Percentiles rank a stretch among this genome's conserved stretches.
These are phyloP conservation scores for Eublepharis macularius DNA, from an alignment of 2,113 vertebrate genomes.

Conservation along the genomic window DNA sequence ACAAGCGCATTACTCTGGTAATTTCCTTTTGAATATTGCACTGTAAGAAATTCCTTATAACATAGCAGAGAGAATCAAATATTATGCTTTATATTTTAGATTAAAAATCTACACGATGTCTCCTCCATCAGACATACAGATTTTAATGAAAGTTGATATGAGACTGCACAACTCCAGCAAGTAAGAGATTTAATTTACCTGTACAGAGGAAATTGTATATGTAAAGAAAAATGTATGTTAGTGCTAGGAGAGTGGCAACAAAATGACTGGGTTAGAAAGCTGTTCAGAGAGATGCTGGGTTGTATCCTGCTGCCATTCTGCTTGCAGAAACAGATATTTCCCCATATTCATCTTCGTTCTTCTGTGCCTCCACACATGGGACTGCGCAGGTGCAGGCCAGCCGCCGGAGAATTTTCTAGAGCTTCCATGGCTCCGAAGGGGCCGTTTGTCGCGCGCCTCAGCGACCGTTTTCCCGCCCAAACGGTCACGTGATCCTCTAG, in stretches of 20 bases:
- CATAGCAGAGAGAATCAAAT: slow-evolving; percentile 34
- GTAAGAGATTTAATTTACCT: slow-evolving; percentile 69
- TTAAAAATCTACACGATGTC: slow-evolving; percentile 83
- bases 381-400: no score
- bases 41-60: slow-evolving; percentile 27
- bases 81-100: slow-evolving; percentile 73
- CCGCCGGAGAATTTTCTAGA: no score
- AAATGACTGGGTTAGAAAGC: neutral
- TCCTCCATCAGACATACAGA: slow-evolving; percentile 75
- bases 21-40: neutral
- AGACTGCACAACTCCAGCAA: slow-evolving; percentile 80
- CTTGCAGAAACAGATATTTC: no score
- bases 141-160: slow-evolving; percentile 92
- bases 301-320: no score
- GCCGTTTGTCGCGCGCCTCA: no score
- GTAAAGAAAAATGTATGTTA: neutral
- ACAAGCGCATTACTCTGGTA: neutral
- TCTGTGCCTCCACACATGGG: no score
- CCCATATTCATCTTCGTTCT: no score
- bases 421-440: no score
- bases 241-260: neutral
- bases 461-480: no score
- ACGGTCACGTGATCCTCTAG: no score
- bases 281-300: neutral
- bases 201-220: neutral